These are phyloP conservation scores for Xylocampa areola DNA, from an alignment of 2,888 invertebrate species.

Conservation along the genomic window DNA sequence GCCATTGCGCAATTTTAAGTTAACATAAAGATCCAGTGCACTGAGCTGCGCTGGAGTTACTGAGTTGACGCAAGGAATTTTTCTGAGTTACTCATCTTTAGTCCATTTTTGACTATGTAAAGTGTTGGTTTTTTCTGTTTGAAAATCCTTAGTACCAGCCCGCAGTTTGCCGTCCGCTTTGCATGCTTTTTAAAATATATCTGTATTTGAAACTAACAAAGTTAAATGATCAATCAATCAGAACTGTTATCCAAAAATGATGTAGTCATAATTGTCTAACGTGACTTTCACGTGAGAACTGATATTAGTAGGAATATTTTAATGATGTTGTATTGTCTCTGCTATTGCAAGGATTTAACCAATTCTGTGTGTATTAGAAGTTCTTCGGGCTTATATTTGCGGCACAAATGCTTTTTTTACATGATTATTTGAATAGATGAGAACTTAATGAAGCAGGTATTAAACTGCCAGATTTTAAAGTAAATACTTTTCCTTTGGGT, in stretches of 20 bases:
- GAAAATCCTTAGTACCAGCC: no score
- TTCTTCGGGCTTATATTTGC: conserved; percentile 24
- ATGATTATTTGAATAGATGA: conserved; percentile 17
- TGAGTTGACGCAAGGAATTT: no score
- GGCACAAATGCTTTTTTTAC: conserved; percentile 28
- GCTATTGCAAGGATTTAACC: conserved; percentile 46
- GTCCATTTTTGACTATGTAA: no score
- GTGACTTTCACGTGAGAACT: background rate
- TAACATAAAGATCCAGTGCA: no score
- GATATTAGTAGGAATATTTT: conserved; percentile 41
- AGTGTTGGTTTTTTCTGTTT: no score
- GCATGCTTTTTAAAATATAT: no score
- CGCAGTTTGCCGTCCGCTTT: no score
- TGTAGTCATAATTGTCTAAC: background rate
- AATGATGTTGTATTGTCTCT: conserved; percentile 54
- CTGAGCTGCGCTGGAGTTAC: no score
- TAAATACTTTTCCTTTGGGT: background rate
- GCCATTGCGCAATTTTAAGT: no score
- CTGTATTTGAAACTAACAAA: no score
- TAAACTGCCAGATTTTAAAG: background rate
- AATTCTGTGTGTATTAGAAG: conserved; percentile 42
- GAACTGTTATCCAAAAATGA: background rate
- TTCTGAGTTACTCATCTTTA: no score
- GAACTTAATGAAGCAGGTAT: background rate
- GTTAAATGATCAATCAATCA: background rate